Percentiles rank a stretch among this genome's conserved stretches.
These are phyloP conservation scores for Parthenolecanium corni DNA, from an alignment of 2,888 invertebrate species.

Conservation along the genomic window DNA sequence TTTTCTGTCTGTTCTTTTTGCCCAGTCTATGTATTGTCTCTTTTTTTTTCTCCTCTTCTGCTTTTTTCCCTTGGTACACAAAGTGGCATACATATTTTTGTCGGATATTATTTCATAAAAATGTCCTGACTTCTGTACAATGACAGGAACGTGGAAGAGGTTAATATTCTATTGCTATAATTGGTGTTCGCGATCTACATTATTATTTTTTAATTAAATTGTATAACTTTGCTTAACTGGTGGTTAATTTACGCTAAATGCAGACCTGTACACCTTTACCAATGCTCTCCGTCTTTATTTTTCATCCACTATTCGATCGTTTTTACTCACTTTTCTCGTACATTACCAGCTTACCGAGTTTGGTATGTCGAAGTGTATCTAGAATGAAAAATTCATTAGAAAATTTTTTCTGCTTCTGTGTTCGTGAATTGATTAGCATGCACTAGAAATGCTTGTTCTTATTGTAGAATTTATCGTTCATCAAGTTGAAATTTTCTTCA, in stretches of 20 bases:
- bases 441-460: no score
- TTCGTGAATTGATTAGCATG: no score
- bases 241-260: not conserved
- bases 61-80: not conserved
- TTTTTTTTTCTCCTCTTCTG: not conserved
- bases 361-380: no score
- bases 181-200: conserved; percentile 17
- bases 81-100: conserved; percentile 5
- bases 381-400: no score
- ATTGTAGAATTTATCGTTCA: no score
- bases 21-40: no score
- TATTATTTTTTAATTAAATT: conserved; percentile 6
- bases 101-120: conserved; percentile 15
- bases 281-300: not conserved
- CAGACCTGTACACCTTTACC: not conserved
- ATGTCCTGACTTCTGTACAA: conserved; percentile 4
- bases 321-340: no score
- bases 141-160: not conserved
- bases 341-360: no score
- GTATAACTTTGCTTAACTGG: conserved; percentile 5
- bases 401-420: no score
- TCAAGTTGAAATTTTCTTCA: no score
- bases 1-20: not conserved
- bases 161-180: conserved; percentile 15
- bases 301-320: not conserved